A percentile compares a stretch with the other conserved stretches of the same genome.
Conservation (phyloP, 2,888 invertebrate genomes). For the Tipula unca region DNA sequence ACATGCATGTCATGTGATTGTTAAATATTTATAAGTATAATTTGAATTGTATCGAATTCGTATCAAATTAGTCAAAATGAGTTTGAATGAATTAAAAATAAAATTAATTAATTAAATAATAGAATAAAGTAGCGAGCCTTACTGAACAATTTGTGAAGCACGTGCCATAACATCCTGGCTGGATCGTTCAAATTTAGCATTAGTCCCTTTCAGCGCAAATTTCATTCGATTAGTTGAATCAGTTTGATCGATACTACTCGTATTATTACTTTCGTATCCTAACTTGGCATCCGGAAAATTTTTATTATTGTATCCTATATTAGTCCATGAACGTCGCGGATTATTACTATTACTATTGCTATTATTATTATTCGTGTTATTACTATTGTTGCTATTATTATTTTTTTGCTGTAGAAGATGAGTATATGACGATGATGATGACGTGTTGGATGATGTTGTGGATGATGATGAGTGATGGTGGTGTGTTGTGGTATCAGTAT, state of each 20-base stretch:
- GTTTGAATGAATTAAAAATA: conserved; percentile 27
- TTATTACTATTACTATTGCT: conserved; percentile 26
- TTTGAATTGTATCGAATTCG: neutral
- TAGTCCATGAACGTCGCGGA: conserved; percentile 31
- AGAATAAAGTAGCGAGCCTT: conserved; percentile 44
- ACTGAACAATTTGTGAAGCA: conserved; percentile 82
- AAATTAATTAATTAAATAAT: conserved; percentile 41
- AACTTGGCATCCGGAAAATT: conserved; percentile 32
- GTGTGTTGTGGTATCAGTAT: conserved; percentile 21
- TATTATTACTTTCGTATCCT: conserved; percentile 29
- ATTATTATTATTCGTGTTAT: conserved; percentile 23
- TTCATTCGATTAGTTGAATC: conserved; percentile 31
- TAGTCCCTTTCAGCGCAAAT: conserved; percentile 28
- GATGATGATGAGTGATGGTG: conserved; percentile 14
- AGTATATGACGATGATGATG: conserved; percentile 22
- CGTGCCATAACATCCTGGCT: conserved; percentile 69
- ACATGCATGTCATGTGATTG: neutral
- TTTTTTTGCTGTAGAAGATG: conserved; percentile 25
- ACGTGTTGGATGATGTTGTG: conserved; percentile 15
- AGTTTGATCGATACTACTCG: neutral
- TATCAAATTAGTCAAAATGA: neutral
- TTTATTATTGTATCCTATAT: conserved; percentile 32
- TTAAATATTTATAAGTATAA: neutral
- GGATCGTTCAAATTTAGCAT: conserved; percentile 30
- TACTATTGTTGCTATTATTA: conserved; percentile 25